Evolutionary conservation across 2,113 vertebrate genomes (phyloP).

Genomic region (Malurus melanocephalus): DNA sequence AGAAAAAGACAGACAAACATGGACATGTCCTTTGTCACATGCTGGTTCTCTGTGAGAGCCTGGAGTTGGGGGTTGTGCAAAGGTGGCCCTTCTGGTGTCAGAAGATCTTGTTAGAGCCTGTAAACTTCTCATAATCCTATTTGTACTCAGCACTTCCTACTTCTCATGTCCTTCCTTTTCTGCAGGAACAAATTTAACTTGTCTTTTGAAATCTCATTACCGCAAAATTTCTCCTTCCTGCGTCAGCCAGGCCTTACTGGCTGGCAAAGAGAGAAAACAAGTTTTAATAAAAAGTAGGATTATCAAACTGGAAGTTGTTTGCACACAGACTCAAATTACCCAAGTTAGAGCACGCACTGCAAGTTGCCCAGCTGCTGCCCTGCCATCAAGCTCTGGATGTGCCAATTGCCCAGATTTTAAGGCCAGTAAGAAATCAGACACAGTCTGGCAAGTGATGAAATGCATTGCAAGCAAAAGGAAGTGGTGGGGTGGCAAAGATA

Average conservation of each 20-base stretch:
- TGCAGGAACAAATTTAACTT: constrained; percentile 4
- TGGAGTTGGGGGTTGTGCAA: neutral
- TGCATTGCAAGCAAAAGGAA: neutral
- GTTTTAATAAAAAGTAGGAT: neutral
- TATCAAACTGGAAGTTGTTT: neutral
- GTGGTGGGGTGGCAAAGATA: neutral
- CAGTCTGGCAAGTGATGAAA: neutral
- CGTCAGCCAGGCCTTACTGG: neutral
- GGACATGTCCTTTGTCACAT: neutral
- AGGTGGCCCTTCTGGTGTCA: neutral
- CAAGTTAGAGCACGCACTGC: neutral
- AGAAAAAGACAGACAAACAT: neutral
- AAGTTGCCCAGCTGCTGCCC: neutral
- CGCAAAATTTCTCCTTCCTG: constrained; percentile 34
- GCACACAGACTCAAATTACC: neutral
- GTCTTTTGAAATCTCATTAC: constrained; percentile 51
- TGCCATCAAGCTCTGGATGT: neutral
- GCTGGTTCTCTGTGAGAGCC: neutral
- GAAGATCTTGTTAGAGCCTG: neutral
- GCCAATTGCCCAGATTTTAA: neutral
- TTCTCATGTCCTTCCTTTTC: constrained; percentile 21
- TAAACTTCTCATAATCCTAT: neutral
- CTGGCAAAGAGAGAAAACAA: neutral
- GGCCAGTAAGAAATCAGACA: neutral
- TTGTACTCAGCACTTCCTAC: neutral